phyloP scores from a whole-genome alignment of 2,888 invertebrate genomes.

The Pardosa pseudoannulata region DNA sequence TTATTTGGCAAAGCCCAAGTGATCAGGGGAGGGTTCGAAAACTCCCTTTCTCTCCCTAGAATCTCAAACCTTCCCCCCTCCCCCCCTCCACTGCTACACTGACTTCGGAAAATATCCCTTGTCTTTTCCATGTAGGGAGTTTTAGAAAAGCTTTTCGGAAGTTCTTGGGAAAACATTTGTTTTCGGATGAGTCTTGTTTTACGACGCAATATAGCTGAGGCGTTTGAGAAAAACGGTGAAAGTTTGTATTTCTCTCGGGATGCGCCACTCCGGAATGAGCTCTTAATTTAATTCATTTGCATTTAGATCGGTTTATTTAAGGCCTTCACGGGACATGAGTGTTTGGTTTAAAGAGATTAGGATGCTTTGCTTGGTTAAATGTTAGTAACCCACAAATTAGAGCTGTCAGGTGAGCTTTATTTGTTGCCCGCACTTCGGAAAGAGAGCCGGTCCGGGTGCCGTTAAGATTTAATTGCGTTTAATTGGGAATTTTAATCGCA shows the following conservation, averaged over 20 bases:
- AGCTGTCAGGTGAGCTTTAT: slow-evolving; percentile 20
- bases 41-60: too few relatives aligned
- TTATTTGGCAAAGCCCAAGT: slow-evolving; percentile 60
- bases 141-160: slow-evolving; percentile 4
- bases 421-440: slow-evolving; percentile 19
- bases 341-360: not conserved
- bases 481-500: slow-evolving; percentile 7
- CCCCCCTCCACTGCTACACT: too few relatives aligned
- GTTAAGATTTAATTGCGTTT: not conserved
- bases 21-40: slow-evolving; percentile 16
- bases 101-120: slow-evolving; percentile 32
- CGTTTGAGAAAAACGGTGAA: slow-evolving; percentile 14
- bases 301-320: slow-evolving; percentile 69
- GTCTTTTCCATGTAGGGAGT: slow-evolving; percentile 29
- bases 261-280: slow-evolving; percentile 21
- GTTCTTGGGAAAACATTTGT: slow-evolving; percentile 27
- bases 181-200: slow-evolving; percentile 35
- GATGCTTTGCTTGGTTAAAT: slow-evolving; percentile 7
- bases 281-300: slow-evolving; percentile 62
- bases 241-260: slow-evolving; percentile 45
- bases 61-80: too few relatives aligned
- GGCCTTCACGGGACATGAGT: not conserved
- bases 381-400: slow-evolving; percentile 20
- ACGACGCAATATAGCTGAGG: slow-evolving; percentile 41
- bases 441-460: not conserved